A percentile compares a stretch with the other conserved stretches of the same genome.
Conservation (phyloP, 2,797 vertebrate species). For the Eulemur albifrons region DNA sequence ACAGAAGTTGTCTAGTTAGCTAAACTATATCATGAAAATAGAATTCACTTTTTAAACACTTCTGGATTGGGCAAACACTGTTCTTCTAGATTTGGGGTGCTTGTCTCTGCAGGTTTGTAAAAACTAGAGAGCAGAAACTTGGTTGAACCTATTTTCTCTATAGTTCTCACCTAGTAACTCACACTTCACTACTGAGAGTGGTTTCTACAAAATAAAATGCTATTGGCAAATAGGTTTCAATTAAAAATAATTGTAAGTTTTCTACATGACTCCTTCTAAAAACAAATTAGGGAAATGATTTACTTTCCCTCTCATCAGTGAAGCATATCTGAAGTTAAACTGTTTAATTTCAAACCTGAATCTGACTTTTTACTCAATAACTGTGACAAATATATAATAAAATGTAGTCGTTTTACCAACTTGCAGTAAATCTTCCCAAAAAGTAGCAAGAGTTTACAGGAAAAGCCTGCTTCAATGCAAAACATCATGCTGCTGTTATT, state of each 20-base stretch:
- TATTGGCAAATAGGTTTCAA: not conserved
- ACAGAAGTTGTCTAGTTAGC: slow-evolving; percentile 66
- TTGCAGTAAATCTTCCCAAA: not conserved
- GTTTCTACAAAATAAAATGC: not conserved
- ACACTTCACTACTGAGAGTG: not conserved
- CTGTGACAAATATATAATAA: not conserved
- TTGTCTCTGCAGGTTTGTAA: not conserved
- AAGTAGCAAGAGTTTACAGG: not conserved
- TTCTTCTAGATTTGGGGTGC: not conserved
- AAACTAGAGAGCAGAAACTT: not conserved
- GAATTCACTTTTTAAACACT: slow-evolving; percentile 40
- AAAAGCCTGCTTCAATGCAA: not conserved
- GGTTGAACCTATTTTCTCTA: not conserved
- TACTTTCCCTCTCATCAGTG: not conserved
- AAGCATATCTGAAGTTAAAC: not conserved
- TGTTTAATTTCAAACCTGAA: not conserved
- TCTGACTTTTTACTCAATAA: not conserved
- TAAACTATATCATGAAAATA: slow-evolving; percentile 67
- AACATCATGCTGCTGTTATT: not conserved
- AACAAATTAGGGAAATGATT: not conserved
- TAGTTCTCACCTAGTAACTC: not conserved
- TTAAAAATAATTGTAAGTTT: not conserved
- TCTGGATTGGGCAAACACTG: not conserved
- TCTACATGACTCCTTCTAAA: not conserved
- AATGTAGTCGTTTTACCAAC: not conserved